Evolutionary conservation across 2,888 invertebrate genomes (phyloP).

Genomic region (Eremobia ochroleuca): DNA sequence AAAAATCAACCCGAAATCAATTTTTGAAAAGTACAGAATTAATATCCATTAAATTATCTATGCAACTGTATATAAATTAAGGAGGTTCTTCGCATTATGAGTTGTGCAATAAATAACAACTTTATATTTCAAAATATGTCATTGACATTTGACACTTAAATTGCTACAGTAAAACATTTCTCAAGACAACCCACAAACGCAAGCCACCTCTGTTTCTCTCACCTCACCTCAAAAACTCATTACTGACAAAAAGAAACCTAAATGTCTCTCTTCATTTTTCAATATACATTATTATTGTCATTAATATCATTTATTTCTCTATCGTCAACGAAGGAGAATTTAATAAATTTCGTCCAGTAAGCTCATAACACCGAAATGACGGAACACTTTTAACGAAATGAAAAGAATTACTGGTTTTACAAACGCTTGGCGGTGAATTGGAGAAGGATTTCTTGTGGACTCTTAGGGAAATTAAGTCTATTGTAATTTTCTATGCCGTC

Average conservation of each 20-base stretch:
- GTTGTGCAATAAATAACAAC: too few species aligned
- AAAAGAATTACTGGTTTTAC: constrained; percentile 57
- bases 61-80: too few species aligned
- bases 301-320: constrained; percentile 58
- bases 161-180: not conserved
- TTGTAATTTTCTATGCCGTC: constrained; percentile 17
- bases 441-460: constrained; percentile 50
- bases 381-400: constrained; percentile 58
- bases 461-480: constrained; percentile 61
- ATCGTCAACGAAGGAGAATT: constrained; percentile 49
- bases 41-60: too few species aligned
- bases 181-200: not conserved
- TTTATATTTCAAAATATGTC: not conserved
- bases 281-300: constrained; percentile 59
- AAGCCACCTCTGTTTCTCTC: not conserved
- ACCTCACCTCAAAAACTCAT: constrained; percentile 39
- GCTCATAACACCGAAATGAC: constrained; percentile 52
- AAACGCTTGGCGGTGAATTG: constrained; percentile 57
- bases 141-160: not conserved
- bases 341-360: constrained; percentile 64
- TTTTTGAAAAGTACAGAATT: too few species aligned
- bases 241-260: constrained; percentile 28
- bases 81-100: too few species aligned
- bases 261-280: constrained; percentile 52
- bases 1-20: too few species aligned